Evolutionary conservation across 2,113 vertebrate species (phyloP).

Genomic region (Sylvilagus bachmani): DNA sequence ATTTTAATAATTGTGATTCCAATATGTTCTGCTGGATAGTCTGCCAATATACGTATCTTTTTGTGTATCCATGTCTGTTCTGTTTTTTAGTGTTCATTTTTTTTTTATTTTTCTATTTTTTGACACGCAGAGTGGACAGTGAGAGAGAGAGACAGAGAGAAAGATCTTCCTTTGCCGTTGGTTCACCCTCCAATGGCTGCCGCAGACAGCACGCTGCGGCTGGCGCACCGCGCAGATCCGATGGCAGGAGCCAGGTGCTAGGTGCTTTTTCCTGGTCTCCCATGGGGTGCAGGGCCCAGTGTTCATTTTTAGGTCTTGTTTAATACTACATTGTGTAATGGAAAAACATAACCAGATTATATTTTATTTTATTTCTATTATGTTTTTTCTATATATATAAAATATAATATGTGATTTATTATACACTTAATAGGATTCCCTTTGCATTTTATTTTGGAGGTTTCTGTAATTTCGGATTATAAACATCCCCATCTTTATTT

Average conservation of each 20-base stretch:
- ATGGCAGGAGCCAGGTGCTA: no score
- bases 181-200: no score
- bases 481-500: neutral
- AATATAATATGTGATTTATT: neutral
- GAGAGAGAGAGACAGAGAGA: no score
- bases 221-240: no score
- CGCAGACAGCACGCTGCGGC: no score
- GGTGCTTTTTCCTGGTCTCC: no score
- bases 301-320: neutral
- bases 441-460: neutral
- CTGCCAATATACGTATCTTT: neutral
- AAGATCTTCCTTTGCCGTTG: no score
- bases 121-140: no score
- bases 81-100: neutral
- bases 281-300: no score
- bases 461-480: neutral
- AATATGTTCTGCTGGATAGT: neutral
- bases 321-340: neutral
- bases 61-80: neutral
- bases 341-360: neutral
- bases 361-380: neutral
- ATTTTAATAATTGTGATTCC: neutral
- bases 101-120: no score
- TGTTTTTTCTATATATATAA: neutral
- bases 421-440: neutral